Evolutionary conservation across 2,113 vertebrate species (phyloP).

Genomic region (Anser cygnoides): DNA sequence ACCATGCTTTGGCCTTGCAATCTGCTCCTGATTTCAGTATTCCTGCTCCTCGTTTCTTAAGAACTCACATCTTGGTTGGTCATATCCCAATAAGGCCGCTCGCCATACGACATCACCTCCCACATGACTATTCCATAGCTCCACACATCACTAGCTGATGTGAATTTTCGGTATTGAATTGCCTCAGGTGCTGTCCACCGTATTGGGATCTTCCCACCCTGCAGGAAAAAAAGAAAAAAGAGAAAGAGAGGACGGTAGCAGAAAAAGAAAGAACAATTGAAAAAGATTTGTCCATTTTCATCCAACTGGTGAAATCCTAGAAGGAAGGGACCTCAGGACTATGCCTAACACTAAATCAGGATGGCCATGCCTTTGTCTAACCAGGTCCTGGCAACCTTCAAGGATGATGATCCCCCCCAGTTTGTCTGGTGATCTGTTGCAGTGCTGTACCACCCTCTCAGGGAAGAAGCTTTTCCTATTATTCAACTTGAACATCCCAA

Average conservation of each 20-base stretch:
- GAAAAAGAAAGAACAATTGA: not conserved
- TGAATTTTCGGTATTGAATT: conserved; percentile 84
- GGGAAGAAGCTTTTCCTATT: not conserved
- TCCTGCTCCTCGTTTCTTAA: not conserved
- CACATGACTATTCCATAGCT: conserved; percentile 86
- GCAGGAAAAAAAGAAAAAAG: not conserved
- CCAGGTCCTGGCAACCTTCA: not conserved
- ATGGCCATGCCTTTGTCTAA: not conserved
- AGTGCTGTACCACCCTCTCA: not conserved
- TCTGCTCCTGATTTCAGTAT: not conserved
- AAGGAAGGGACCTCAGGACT: not conserved
- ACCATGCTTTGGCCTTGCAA: not conserved
- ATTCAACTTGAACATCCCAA: not conserved
- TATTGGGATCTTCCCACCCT: conserved; percentile 86
- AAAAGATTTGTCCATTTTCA: not conserved
- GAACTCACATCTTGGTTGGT: conserved; percentile 85
- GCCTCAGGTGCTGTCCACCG: conserved; percentile 84
- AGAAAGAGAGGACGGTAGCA: not conserved
- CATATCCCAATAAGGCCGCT: conserved; percentile 87
- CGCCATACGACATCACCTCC: conserved; percentile 87
- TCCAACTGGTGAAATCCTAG: not conserved
- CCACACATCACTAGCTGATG: conserved; percentile 83
- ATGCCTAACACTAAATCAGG: not conserved
- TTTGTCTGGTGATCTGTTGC: not conserved
- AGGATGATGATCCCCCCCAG: not conserved